Base-by-base conservation (phyloP, 2,797 vertebrate genomes). In the Schizopygopsis malacanthus region DNA sequence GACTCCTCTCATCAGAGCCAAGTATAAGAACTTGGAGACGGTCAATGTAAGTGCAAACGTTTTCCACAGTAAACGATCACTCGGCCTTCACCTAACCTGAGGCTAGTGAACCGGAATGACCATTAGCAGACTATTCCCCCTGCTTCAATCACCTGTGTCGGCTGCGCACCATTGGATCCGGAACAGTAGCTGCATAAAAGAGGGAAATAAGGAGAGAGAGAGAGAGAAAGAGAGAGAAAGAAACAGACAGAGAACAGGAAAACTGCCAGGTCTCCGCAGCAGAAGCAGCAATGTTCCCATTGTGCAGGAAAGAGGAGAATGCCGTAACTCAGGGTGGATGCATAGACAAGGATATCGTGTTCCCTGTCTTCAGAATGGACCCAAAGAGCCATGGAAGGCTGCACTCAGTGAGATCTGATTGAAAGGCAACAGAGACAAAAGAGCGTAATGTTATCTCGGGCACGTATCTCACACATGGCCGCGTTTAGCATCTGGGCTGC, bases 1-100 rank as follows among this genome's bases (percentile, higher is more conserved):
- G 90, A 98, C 96, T 52, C 98, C 98, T 4, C 96, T 97, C 91
- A 97, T 99, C 94, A 95, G 98, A 89, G 98, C 98, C 89, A 98
- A 98, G 91, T 97, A 99, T 0, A 97, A 97, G 22, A 95, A 94
- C 33, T 96, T 96, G 69, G 98, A 99, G 85, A 97, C 97, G 0
- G 92, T 98, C 89, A 99, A 99, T 0, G 98, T 99, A 95, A 97
- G 97, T 96, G 63, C 82, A 86, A 63, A 25, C 10, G 4, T 45
- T 70, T 67, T 86, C 28, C 54, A 79, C 1, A 69, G 79, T 85
- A 73, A 84, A 67, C 50, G 33, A 86, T 81, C 80, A 63, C 54
- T 86, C 80, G 81, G 67, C 79, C 20, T 78, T 86, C 81, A 76
- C 83, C 84, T 69, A 83, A 78, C 77, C 86, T 65, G 28, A 59